These are phyloP conservation scores for Drosophila multiciliata DNA, from an alignment of 2,888 invertebrate species.

Conservation along the genomic window DNA sequence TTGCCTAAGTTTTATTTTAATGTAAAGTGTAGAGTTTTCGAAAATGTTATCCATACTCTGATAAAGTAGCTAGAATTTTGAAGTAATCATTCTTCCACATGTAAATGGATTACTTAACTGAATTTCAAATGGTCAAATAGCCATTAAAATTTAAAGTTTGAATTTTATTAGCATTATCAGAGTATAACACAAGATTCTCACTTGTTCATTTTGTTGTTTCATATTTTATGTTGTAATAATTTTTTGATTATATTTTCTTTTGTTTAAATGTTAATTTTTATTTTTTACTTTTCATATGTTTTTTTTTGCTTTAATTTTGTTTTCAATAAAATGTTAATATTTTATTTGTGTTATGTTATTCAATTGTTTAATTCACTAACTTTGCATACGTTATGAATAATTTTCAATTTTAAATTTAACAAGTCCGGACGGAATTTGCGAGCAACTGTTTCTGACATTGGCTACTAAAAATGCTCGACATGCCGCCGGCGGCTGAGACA, in stretches of 20 bases:
- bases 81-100: background rate
- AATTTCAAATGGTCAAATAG: background rate
- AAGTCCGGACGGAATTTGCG: conserved; percentile 54
- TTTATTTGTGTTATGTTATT: conserved; percentile 29
- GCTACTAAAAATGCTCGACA: conserved; percentile 72
- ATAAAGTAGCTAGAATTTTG: background rate
- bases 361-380: conserved; percentile 25
- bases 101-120: background rate
- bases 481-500: conserved; percentile 73
- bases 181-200: background rate
- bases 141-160: background rate
- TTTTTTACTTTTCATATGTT: conserved; percentile 7
- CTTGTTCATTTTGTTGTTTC: background rate
- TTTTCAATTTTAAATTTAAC: conserved; percentile 44
- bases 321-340: conserved; percentile 23
- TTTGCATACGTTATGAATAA: conserved; percentile 48
- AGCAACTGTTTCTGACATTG: conserved; percentile 29
- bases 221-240: conserved; percentile 20
- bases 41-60: background rate
- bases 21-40: conserved; percentile 1
- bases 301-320: conserved; percentile 8
- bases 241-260: conserved; percentile 14
- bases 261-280: conserved; percentile 16
- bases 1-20: conserved; percentile 2
- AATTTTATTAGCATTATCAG: background rate